phyloP scores from a whole-genome alignment of 2,888 invertebrate species.

The Pristionchus mayeri region DNA sequence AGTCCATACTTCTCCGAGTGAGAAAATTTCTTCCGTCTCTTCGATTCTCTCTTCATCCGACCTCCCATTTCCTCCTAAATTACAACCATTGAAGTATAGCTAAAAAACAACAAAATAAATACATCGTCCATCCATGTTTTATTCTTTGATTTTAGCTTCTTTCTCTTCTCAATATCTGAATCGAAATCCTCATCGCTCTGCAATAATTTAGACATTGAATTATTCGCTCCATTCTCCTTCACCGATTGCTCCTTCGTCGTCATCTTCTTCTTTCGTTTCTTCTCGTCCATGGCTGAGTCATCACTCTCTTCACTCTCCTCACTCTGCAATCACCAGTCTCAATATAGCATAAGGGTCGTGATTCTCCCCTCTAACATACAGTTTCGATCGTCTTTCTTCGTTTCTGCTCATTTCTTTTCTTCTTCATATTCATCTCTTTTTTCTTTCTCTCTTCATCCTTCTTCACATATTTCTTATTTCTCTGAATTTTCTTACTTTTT shows the following conservation, averaged over 20 bases:
- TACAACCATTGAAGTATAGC: no score
- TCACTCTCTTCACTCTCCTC: background rate
- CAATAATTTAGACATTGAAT: background rate
- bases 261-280: background rate
- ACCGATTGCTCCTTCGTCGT: background rate
- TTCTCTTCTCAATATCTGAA: no score
- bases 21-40: no score
- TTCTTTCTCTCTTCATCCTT: background rate
- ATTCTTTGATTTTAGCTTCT: no score
- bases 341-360: background rate
- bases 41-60: background rate
- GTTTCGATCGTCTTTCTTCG: background rate
- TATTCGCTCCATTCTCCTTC: background rate
- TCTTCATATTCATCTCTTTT: background rate
- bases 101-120: no score
- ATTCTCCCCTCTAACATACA: background rate
- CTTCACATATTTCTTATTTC: background rate
- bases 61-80: no score
- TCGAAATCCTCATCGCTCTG: constrained; percentile 10
- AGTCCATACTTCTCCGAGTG: no score
- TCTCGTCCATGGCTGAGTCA: background rate
- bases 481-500: background rate
- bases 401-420: background rate
- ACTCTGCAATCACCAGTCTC: background rate
- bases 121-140: no score